Conservation (phyloP, 2,113 vertebrate species). For the Proterorhinus semilunaris region DNA sequence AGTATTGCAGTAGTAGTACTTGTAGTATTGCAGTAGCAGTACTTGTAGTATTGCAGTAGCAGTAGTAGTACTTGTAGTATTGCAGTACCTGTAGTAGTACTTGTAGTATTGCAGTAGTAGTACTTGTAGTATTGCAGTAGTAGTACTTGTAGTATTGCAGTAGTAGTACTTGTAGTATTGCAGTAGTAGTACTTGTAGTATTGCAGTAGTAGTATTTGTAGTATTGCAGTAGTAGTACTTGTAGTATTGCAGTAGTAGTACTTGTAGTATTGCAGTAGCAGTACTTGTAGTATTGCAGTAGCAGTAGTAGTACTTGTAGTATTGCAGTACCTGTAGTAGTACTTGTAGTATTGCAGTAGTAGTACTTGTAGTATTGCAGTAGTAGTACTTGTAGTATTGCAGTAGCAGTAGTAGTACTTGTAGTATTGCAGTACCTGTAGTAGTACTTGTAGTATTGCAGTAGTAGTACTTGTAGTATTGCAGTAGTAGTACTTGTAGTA, state of each 20-base stretch:
- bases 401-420: neutral
- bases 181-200: too few species aligned
- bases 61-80: neutral
- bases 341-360: neutral
- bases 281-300: too few species aligned
- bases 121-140: neutral
- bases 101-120: neutral
- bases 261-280: too few species aligned
- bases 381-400: neutral
- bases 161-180: too few species aligned
- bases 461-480: neutral
- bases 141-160: neutral
- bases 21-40: neutral
- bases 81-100: constrained; percentile 22
- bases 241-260: too few species aligned
- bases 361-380: neutral
- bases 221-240: too few species aligned
- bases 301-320: too few species aligned
- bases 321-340: neutral
- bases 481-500: neutral
- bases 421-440: neutral
- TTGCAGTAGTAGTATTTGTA: too few species aligned
- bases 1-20: neutral
- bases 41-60: neutral
- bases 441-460: neutral